Evolutionary conservation across 92 coral and sea anemone genomes (phyloP), one percentile per base, ranked within the genome.

Genomic region (Porites rus): DNA sequence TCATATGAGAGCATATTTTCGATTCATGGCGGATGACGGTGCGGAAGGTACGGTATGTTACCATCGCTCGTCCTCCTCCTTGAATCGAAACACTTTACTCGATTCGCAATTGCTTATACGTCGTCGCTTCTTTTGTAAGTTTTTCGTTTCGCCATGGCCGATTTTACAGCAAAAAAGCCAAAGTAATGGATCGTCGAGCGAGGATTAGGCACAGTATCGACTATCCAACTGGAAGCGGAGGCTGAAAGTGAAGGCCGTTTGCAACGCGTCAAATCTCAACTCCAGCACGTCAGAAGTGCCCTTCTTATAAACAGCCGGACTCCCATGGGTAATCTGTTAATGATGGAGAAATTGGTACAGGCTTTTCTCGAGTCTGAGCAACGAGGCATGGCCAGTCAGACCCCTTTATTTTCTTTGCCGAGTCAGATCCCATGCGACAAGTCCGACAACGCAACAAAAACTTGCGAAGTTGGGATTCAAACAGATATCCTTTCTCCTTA

Each of bases 111-210:
- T 58, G 46, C 73, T 68, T 68, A 28, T 10, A 16, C 11, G 0
- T 43, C 16, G 0, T 12, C 17, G 7, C 12, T 70, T 24, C 6
- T 25, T 10, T 70, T 70, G 0, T 7, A 43, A 19, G 28, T 25
- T 25, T 17, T 73, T 28, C 21, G 20, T 7, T 73, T 73, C 7
- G 60, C 77, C 51, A 84, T 75, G 88, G 88, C 24, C 61, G 75
- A 84, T 74, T 62, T n/a, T n/a, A n/a, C n/a, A n/a, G n/a, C n/a
- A 75, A 84, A 58, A 84, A 75, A 74, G 77, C 88, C n/a, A 83
- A 82, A 82, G 63, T 74, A 18, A 52, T n/a, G 25, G 5, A n/a
- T 11, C 68, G 21, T 21, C 51, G 51, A 19, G 51, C 82, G 22
- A 68, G 78, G 38, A 67, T 86, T 50, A 66, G 82, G 21, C 38